Conservation (phyloP, 2,888 invertebrate species). For the Geotrupes spiniger region DNA sequence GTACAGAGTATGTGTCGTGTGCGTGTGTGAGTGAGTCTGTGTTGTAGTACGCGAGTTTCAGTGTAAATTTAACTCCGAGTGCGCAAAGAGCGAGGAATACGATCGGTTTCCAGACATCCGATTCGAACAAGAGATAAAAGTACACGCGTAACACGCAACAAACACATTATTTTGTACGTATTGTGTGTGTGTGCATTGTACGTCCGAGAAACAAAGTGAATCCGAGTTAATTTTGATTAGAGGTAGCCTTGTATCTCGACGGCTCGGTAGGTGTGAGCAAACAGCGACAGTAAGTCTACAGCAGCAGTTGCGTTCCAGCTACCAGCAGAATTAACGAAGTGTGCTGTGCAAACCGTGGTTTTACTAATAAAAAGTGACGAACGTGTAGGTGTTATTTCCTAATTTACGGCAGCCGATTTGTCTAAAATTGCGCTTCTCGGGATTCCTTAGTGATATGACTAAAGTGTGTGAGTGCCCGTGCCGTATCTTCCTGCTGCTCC, state of each 20-base stretch:
- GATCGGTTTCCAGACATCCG: background rate
- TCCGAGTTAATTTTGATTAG: conserved; percentile 7
- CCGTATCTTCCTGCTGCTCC: conserved; percentile 23
- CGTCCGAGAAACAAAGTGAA: conserved; percentile 6
- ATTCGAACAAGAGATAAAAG: background rate
- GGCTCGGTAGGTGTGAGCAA: conserved; percentile 17
- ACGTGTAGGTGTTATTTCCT: conserved; percentile 44
- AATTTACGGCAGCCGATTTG: conserved; percentile 37
- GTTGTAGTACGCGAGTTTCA: background rate
- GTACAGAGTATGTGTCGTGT: conserved; percentile 1
- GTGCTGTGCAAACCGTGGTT: conserved; percentile 36
- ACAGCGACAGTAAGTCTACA: conserved; percentile 20
- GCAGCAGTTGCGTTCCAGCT: conserved; percentile 17
- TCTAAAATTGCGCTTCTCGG: conserved; percentile 15
- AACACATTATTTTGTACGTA: too few species aligned
- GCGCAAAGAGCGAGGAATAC: conserved; percentile 5
- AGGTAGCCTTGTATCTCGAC: conserved; percentile 11
- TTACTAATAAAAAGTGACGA: conserved; percentile 38
- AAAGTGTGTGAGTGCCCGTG: conserved; percentile 28
- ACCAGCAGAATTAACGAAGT: conserved; percentile 24
- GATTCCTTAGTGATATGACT: conserved; percentile 31
- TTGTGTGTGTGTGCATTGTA: too few species aligned
- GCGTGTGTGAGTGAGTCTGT: too few species aligned
- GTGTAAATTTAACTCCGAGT: conserved; percentile 4
- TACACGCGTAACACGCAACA: conserved; percentile 2